These are phyloP conservation scores for Zaprionus taronus DNA, from an alignment of 1,140 invertebrate genomes.

Conservation along the genomic window DNA sequence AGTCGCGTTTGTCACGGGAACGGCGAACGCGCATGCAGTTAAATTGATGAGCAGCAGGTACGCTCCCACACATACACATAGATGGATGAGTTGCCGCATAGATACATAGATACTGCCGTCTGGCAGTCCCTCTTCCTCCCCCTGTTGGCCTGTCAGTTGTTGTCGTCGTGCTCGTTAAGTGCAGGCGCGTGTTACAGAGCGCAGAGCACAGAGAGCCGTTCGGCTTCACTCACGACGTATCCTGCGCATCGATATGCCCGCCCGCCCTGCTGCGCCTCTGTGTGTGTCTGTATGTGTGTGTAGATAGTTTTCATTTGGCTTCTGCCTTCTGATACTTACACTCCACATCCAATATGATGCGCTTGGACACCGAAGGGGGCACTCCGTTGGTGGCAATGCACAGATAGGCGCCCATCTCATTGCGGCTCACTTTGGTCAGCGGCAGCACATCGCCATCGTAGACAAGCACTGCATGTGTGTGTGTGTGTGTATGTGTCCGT, in stretches of 20 bases:
- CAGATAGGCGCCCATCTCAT: slow-evolving; percentile 94
- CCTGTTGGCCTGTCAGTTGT: slow-evolving; percentile 21
- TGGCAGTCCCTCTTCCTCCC: neutral
- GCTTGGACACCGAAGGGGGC: slow-evolving; percentile 94
- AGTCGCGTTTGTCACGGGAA: slow-evolving; percentile 70
- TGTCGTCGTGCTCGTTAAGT: slow-evolving; percentile 66
- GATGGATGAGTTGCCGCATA: slow-evolving; percentile 61
- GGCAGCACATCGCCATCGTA: slow-evolving; percentile 93
- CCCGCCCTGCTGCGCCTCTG: too few relatives aligned
- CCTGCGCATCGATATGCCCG: neutral
- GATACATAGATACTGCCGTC: slow-evolving; percentile 20
- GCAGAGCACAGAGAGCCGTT: slow-evolving; percentile 1
- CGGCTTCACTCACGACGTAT: neutral
- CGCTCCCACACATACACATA: slow-evolving; percentile 24
- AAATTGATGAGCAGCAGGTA: slow-evolving; percentile 80
- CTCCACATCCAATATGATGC: slow-evolving; percentile 94
- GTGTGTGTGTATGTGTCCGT: slow-evolving; percentile 12
- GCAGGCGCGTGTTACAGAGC: slow-evolving; percentile 69
- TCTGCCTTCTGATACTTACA: slow-evolving; percentile 88
- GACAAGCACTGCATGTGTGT: slow-evolving; percentile 87
- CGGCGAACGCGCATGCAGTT: slow-evolving; percentile 67
- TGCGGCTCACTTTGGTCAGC: slow-evolving; percentile 92
- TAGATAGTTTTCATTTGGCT: slow-evolving; percentile 22
- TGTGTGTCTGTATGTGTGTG: neutral
- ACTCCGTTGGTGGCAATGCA: slow-evolving; percentile 93